Base-by-base conservation (phyloP, 2,113 vertebrate species). In the Cercopithecus mona region DNA sequence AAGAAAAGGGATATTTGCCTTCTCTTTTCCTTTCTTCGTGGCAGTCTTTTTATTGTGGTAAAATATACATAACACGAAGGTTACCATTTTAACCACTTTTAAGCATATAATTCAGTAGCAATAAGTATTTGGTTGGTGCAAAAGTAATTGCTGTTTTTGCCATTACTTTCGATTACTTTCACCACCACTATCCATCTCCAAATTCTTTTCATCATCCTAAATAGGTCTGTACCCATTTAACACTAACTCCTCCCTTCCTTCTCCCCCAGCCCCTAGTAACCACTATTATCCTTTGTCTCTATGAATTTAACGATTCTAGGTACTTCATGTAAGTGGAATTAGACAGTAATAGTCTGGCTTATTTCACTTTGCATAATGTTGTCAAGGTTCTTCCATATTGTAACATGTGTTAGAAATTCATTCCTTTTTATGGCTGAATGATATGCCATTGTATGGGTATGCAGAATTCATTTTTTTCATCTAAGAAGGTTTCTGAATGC, bases 401-500 rank as follows among this genome's bases (percentile, higher is more conserved):
- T 3, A 40, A 32, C 64, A 70, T 30, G 16, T 35, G 38, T 70
- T 45, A 79, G 86, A 84, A 82, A 88, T 70, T 1, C 10, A 87
- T n/a, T 59, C 50, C 20, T 83, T 92, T 83, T 79, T 52, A 61
- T 40, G 75, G 55, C 40, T 57, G 72, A 85, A 52, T 76, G 70
- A n/a, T 6, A 83, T 30, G 61, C 66, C 10, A 35, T 2, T 20
- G 5, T 45, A 13, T 17, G 30, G 45, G 64, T 40, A 40, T 6
- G 8, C 30, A 68, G 18, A 13, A 73, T 57, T 80, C 68, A 8
- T 9, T 79, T 94, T 64, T 80, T 81, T 52, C 14, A 76, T 38
- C 25, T n/a, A 78, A 70, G 85, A 78, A 64, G 85, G 40, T 50
- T 95, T 93, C n/a, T 80, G 92, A 79, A 73, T 50, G 89, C 50